These are phyloP conservation scores for Drosophila longiperda DNA, from an alignment of 2,888 invertebrate species.

Conservation along the genomic window DNA sequence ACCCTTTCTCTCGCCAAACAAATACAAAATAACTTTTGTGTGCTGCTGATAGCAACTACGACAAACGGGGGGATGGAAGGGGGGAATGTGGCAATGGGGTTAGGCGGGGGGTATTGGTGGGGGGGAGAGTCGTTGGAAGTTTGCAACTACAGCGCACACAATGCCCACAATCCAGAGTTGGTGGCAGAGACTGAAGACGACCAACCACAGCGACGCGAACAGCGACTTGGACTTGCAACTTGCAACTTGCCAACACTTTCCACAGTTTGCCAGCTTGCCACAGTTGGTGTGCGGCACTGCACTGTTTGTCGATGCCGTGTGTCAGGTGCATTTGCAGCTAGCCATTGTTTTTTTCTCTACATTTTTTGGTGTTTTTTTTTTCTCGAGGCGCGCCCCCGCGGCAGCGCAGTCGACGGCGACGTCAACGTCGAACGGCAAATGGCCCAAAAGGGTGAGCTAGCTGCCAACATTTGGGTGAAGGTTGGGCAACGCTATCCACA, in stretches of 20 bases:
- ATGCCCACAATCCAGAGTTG: conserved; percentile 22
- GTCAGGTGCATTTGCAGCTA: conserved; percentile 65
- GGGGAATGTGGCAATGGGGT: neutral
- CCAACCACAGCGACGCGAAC: conserved; percentile 64
- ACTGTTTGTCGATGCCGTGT: conserved; percentile 10
- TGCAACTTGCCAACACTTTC: conserved; percentile 51
- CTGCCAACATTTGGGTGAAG: conserved; percentile 56
- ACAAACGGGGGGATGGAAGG: neutral
- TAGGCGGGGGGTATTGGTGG: neutral
- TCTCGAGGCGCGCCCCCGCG: conserved; percentile 65
- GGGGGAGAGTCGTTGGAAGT: neutral
- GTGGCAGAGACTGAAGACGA: conserved; percentile 25
- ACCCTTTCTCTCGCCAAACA: conserved; percentile 79
- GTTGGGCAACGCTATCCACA: conserved; percentile 22
- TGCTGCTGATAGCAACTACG: conserved; percentile 48
- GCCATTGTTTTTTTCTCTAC: conserved; percentile 55
- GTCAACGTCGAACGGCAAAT: conserved; percentile 4
- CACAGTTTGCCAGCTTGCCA: conserved; percentile 36
- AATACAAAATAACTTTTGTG: conserved; percentile 73
- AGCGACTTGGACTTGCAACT: conserved; percentile 39
- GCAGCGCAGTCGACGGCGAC: conserved; percentile 33
- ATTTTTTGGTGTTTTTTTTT: conserved; percentile 10
- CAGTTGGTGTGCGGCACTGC: conserved; percentile 25
- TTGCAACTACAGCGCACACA: conserved; percentile 11
- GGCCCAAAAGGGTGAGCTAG: conserved; percentile 53